A percentile compares a stretch with the other conserved stretches of the same genome.
Conservation (phyloP, 2,113 vertebrate species). For the Sigmodon hispidus region DNA sequence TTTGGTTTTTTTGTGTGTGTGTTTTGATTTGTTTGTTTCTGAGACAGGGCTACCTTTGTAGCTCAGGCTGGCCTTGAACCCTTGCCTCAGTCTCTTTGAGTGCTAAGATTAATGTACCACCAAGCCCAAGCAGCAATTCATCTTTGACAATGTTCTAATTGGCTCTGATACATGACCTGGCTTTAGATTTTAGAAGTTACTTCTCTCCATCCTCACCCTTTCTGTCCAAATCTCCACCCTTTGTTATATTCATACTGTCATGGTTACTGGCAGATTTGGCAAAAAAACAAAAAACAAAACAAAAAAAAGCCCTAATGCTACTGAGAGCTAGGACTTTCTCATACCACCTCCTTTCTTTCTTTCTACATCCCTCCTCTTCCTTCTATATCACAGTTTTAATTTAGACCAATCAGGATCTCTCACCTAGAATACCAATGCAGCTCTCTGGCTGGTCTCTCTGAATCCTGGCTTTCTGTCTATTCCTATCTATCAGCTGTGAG, state of each 20-base stretch:
- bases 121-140: not conserved
- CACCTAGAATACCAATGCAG: not conserved
- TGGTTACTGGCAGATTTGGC: not conserved
- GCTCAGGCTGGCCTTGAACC: not conserved
- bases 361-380: not conserved
- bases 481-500: not conserved
- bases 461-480: not conserved
- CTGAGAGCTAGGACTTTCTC: not conserved
- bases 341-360: not conserved
- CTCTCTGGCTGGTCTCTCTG: not conserved
- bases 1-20: not conserved
- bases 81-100: not conserved
- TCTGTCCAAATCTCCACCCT: not conserved
- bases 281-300: not conserved
- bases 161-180: not conserved
- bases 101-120: not conserved
- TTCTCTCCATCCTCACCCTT: not conserved
- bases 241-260: not conserved
- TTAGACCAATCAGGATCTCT: not conserved
- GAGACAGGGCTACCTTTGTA: not conserved
- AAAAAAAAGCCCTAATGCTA: not conserved
- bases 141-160: not conserved
- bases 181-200: not conserved
- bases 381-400: not conserved
- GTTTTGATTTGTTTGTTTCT: not conserved